Evolutionary conservation across 30 jellyfish, hydroid and myxozoan species (phyloP).

Genomic region (Cassiopea andromeda): DNA sequence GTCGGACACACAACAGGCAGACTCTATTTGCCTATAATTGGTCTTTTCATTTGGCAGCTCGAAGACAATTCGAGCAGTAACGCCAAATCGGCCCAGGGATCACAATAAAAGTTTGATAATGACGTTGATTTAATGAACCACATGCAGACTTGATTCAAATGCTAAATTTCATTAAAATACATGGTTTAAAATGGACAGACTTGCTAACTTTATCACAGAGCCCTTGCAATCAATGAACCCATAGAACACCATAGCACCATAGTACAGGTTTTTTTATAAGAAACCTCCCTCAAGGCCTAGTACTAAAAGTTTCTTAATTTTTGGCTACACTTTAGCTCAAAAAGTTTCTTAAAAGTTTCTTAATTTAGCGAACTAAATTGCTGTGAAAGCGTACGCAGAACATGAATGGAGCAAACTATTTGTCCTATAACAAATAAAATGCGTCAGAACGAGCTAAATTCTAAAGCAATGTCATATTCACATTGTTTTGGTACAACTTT

Average conservation of each 20-base stretch:
- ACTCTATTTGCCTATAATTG: neutral
- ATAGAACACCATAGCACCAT: too few relatives aligned
- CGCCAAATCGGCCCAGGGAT: neutral
- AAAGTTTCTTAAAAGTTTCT: too few relatives aligned
- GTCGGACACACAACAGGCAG: conserved; percentile 43
- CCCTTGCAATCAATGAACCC: neutral
- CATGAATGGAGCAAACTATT: too few relatives aligned
- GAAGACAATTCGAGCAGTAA: neutral
- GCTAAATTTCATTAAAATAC: neutral
- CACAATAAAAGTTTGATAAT: neutral
- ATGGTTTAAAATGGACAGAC: neutral
- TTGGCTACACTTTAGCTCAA: too few relatives aligned
- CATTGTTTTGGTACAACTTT: too few relatives aligned
- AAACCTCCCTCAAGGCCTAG: too few relatives aligned
- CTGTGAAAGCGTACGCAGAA: neutral
- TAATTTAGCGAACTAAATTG: neutral
- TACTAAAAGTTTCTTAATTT: too few relatives aligned
- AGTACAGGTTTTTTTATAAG: too few relatives aligned
- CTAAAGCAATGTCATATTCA: too few relatives aligned
- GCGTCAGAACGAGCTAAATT: too few relatives aligned
- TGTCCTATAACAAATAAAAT: too few relatives aligned
- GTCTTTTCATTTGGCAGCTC: conserved; percentile 12
- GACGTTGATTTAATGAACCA: conserved; percentile 17
- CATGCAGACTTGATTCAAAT: neutral
- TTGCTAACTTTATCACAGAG: neutral